Base-by-base conservation (phyloP, 2,888 invertebrate genomes). In the Cetonia aurata region DNA sequence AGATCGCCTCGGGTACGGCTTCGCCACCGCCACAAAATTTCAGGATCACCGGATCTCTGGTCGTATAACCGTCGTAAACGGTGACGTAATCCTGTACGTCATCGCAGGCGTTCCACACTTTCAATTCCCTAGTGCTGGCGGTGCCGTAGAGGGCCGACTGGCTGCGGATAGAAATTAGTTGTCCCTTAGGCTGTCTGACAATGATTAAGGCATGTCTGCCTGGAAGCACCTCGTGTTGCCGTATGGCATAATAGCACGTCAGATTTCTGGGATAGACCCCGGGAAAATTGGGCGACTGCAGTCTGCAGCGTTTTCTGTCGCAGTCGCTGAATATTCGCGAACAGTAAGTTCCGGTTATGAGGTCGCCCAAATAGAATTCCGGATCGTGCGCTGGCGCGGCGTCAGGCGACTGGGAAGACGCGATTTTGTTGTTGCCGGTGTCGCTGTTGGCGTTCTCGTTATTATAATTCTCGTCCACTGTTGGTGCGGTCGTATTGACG, bases 241-340 rank as follows among this genome's bases (percentile, higher is more conserved):
- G 87, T 70, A 96, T 94, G 53, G 96, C 95, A 84, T 95, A 98
- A 86, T 96, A 96, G 84, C 98, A 98, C 73, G 96, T 96, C 80
- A 97, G 90, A 85, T 96, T 96, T 77, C 96, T 89, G 3, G 96
- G 96, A 86, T 97, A 97, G 77, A 96, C 91, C 77, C 96, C 96
- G 33, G 96, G 96, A 86, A 93, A 96, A 87, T 96, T 96, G 59
- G 96, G 96, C 57, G 95, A 95, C 85, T 96, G 96, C 80, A 96
- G 88, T 80, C 94, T 91, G 86, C 96, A 96, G 79, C 91, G 90
- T 86, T 93, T 94, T 86, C 91, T 92, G 88, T 96, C 95, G 86
- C 96, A 96, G 86, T 96, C 94, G 85, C 94, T 95, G 88, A 94
- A 96, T 85, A 95, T 94, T 77, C 96, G 89, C 72, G 96, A 95